Percentiles rank a stretch among this genome's conserved stretches.
Evolutionary conservation across 2,113 vertebrate genomes (phyloP).

Genomic region (Aegithalos caudatus): DNA sequence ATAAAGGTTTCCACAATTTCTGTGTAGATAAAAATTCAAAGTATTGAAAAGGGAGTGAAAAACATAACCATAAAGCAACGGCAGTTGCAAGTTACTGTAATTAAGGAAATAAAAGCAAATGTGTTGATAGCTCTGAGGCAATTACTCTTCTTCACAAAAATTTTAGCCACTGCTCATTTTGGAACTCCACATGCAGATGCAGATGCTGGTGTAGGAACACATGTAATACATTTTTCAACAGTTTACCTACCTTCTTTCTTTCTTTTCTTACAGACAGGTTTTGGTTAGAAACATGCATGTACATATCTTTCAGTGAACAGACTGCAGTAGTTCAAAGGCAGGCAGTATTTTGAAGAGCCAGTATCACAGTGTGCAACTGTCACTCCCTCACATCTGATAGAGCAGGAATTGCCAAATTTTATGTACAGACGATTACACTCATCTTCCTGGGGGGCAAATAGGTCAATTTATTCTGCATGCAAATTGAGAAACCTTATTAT

Average conservation of each 20-base stretch:
- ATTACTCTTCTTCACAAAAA: background rate
- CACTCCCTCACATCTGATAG: background rate
- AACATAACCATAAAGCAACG: background rate
- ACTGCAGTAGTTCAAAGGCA: background rate
- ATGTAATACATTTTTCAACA: background rate
- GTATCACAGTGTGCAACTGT: background rate
- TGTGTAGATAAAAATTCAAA: background rate
- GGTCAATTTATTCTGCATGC: background rate
- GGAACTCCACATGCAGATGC: background rate
- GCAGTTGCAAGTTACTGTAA: background rate
- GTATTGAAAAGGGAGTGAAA: background rate
- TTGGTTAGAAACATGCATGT: background rate
- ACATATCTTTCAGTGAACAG: background rate
- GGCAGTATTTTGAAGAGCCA: background rate
- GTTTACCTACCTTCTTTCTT: background rate
- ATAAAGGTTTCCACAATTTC: background rate
- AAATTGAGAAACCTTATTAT: background rate
- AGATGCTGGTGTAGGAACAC: background rate
- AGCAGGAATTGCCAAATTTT: background rate
- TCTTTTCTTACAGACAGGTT: background rate
- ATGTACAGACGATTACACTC: background rate
- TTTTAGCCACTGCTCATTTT: background rate
- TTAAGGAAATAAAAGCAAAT: background rate
- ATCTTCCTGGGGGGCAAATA: background rate
- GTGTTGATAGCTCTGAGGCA: background rate